A percentile compares a stretch with the other conserved stretches of the same genome.
phyloP scores from a whole-genome alignment of 2,797 vertebrate species.

The Pangasius larnaudii region DNA sequence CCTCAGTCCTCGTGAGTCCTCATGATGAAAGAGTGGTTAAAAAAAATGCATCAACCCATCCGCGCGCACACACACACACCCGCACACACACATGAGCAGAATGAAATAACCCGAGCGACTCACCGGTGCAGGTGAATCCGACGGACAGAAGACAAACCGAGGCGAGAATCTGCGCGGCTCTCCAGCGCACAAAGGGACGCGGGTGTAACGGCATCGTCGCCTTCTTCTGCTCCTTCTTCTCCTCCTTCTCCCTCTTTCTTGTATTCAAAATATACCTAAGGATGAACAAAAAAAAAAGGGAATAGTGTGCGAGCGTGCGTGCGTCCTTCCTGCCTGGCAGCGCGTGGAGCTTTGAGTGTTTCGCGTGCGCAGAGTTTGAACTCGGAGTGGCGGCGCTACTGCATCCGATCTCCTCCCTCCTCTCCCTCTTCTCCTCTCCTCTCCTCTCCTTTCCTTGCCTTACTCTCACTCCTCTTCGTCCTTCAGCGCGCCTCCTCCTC shows the following conservation, averaged over 20 bases:
- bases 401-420: constrained; percentile 54
- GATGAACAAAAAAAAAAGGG: not conserved
- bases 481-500: constrained; percentile 18
- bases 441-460: constrained; percentile 59
- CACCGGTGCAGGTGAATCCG: constrained; percentile 76
- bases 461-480: constrained; percentile 35
- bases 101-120: constrained; percentile 60
- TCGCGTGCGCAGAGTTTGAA: constrained; percentile 24
- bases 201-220: constrained; percentile 73
- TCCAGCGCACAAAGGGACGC: constrained; percentile 78
- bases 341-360: constrained; percentile 20
- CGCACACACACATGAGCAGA: not conserved
- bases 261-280: constrained; percentile 12
- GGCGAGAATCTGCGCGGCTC: constrained; percentile 68
- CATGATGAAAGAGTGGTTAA: constrained; percentile 3
- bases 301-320: not conserved
- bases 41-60: not conserved
- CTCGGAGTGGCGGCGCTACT: constrained; percentile 26
- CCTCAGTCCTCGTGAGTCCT: not conserved
- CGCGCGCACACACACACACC: not conserved
- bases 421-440: constrained; percentile 33
- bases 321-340: not conserved
- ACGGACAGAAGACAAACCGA: constrained; percentile 68
- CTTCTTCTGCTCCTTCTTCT: not conserved
- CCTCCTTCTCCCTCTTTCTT: not conserved